Conservation (phyloP, 2,888 invertebrate species). For the Sarcophaga caerulescens region DNA sequence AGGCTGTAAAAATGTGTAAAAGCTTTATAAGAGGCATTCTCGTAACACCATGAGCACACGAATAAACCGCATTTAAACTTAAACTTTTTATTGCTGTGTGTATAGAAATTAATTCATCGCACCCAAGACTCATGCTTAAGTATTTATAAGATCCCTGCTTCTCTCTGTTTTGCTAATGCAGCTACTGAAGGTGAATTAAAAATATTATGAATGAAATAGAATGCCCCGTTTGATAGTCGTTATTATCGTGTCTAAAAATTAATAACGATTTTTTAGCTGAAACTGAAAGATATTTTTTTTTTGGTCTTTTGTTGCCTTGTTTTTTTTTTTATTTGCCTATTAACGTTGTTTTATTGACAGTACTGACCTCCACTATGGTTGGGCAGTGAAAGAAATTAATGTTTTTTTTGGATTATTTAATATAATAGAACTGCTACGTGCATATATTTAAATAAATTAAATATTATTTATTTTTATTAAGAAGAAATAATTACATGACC, state of each 20-base stretch:
- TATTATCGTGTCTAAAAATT: slow-evolving; percentile 27
- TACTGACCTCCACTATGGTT: not conserved
- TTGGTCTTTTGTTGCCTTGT: too few species aligned
- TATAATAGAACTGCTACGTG: too few species aligned
- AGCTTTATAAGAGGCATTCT: not conserved
- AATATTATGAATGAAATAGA: too few species aligned
- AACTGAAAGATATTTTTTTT: not conserved
- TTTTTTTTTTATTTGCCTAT: too few species aligned
- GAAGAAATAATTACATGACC: too few species aligned
- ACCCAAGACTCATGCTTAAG: not conserved
- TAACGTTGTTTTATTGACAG: too few species aligned
- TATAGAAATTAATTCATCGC: slow-evolving; percentile 25
- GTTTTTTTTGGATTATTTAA: too few species aligned
- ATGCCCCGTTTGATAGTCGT: not conserved
- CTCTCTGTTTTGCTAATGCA: too few species aligned
- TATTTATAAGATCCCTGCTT: not conserved
- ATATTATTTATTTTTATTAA: too few species aligned
- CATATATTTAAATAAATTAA: too few species aligned
- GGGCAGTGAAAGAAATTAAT: too few species aligned
- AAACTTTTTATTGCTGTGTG: slow-evolving; percentile 25
- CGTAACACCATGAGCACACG: not conserved
- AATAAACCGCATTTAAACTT: slow-evolving; percentile 38
- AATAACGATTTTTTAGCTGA: slow-evolving; percentile 7
- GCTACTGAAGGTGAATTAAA: too few species aligned
- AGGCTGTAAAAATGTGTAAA: not conserved